Base-by-base conservation (phyloP, 2,797 vertebrate genomes). In the Nannoperca australis region DNA sequence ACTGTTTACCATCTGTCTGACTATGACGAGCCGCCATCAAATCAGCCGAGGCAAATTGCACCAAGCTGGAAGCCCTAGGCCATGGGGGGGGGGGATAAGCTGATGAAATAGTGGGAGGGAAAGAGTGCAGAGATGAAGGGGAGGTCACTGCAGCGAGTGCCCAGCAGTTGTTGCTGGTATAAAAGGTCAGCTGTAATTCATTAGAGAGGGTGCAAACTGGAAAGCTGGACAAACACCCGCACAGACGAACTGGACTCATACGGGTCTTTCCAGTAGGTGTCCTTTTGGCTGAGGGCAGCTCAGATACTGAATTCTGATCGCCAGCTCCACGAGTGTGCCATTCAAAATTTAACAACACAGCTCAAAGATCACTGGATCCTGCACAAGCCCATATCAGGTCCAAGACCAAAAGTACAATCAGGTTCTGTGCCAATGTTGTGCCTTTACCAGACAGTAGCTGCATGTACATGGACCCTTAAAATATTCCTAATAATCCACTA, bases 131-230 rank as follows among this genome's bases (percentile, higher is more conserved):
- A 71, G 80, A 84, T 74, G 75, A 85, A 78, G 68, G 79, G 55
- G 66, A 86, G 84, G 86, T 79, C 81, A 85, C 60, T 68, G 69
- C 54, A 60, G 80, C 2, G 8, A 79, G 75, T 38, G 73, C 55
- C 71, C 77, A 73, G 87, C 88, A 93, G 87, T 92, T 90, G 83
- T 79, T 90, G 36, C 12, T 30, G 81, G 85, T 75, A 68, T 70
- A 58, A 82, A 84, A 85, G 85, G 85, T 91, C 76, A 79, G 67
- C 20, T 88, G 78, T 86, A 79, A 90, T 89, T 88, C 58, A 63
- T 87, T 68, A 73, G 32, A 51, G 79, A 74, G 73, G 63, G 54
- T 66, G 73, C 73, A 62, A 77, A 66, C 71, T 78, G 75, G 73
- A 54, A 68, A 66, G 66, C 80, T 85, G 78, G 76, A 87, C 14